Evolutionary conservation across 2,113 vertebrate genomes (phyloP).

Genomic region (Xerus inauris): DNA sequence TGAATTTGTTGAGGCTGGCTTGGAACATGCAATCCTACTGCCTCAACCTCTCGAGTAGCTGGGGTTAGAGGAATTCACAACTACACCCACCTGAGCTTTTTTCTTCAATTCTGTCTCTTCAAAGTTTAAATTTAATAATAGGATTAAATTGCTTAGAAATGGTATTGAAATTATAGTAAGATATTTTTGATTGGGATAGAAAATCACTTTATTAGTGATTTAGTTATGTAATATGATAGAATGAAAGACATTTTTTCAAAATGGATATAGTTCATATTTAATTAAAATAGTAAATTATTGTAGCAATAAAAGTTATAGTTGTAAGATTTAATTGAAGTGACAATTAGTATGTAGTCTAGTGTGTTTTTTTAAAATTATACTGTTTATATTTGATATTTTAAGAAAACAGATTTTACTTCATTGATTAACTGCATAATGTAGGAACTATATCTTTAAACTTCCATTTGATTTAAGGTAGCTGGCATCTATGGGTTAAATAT

Average conservation of each 20-base stretch:
- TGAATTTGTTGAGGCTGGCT: too few relatives aligned
- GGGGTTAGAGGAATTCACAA: too few relatives aligned
- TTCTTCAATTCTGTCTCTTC: background rate
- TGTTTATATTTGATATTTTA: slow-evolving; percentile 80
- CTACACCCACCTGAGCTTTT: background rate
- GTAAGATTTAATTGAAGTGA: slow-evolving; percentile 82
- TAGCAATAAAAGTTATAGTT: slow-evolving; percentile 83
- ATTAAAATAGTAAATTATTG: slow-evolving; percentile 86
- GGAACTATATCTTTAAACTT: slow-evolving; percentile 36
- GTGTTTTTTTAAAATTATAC: slow-evolving; percentile 76
- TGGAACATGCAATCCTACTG: too few relatives aligned
- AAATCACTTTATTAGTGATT: slow-evolving; percentile 83
- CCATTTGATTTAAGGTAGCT: background rate
- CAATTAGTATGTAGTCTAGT: slow-evolving; percentile 80
- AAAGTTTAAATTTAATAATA: slow-evolving; percentile 57
- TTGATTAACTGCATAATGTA: slow-evolving; percentile 59
- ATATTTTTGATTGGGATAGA: slow-evolving; percentile 78
- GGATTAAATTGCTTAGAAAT: slow-evolving; percentile 61
- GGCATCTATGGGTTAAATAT: background rate
- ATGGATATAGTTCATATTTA: slow-evolving; percentile 82
- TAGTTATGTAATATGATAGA: slow-evolving; percentile 59
- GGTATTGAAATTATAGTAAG: slow-evolving; percentile 64
- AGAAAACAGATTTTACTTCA: slow-evolving; percentile 74
- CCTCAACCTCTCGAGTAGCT: too few relatives aligned
- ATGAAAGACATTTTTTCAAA: slow-evolving; percentile 81